These are phyloP conservation scores for Xylota sylvarum DNA, from an alignment of 2,888 invertebrate genomes.

Conservation along the genomic window DNA sequence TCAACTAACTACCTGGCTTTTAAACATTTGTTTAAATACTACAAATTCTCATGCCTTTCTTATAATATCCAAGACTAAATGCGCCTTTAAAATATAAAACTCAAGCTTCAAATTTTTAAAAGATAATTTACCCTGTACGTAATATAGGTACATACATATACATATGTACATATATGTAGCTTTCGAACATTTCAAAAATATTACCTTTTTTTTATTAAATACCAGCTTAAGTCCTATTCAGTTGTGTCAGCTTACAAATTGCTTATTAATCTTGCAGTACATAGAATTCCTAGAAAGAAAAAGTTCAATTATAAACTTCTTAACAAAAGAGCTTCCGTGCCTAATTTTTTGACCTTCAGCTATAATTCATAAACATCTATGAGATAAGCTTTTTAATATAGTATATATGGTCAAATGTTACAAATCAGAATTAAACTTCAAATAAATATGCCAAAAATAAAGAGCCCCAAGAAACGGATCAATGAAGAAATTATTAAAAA, in stretches of 20 bases:
- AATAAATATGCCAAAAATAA: neutral
- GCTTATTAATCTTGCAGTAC: neutral
- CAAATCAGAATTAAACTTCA: neutral
- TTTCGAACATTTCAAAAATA: too few relatives aligned
- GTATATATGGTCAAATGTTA: constrained; percentile 15
- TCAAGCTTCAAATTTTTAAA: too few relatives aligned
- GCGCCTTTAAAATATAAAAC: too few relatives aligned
- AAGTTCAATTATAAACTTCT: neutral
- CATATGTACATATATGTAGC: too few relatives aligned
- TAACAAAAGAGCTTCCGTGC: neutral
- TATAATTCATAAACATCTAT: neutral
- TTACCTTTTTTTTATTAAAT: neutral
- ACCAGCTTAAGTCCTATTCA: neutral
- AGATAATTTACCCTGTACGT: too few relatives aligned
- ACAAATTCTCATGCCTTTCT: too few relatives aligned
- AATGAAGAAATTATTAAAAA: constrained; percentile 8
- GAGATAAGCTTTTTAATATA: neutral
- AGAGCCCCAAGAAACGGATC: neutral
- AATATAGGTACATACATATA: too few relatives aligned
- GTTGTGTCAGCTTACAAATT: neutral
- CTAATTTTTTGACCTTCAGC: neutral
- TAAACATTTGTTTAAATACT: too few relatives aligned
- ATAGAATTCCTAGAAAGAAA: neutral
- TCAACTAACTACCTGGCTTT: too few relatives aligned
- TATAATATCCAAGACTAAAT: too few relatives aligned